These are phyloP conservation scores for Polyommatus iphigenia DNA, from an alignment of 2,888 invertebrate genomes.

Conservation along the genomic window DNA sequence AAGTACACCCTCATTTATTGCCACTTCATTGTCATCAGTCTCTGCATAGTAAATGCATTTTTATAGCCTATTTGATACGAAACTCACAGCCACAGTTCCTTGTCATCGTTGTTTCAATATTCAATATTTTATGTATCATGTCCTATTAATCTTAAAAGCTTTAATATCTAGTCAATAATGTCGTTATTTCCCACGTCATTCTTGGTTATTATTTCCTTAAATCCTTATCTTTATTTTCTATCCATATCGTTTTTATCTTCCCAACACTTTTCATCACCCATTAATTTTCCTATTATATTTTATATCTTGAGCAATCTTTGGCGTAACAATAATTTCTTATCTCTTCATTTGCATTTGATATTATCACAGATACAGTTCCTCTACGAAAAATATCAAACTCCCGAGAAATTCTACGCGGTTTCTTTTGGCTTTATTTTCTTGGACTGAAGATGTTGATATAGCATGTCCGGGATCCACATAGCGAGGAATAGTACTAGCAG, in stretches of 20 bases:
- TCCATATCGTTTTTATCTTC: not conserved
- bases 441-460: conserved; percentile 60
- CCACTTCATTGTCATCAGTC: conserved; percentile 17
- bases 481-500: conserved; percentile 76
- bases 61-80: conserved; percentile 7
- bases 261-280: not conserved
- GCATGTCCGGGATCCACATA: conserved; percentile 82
- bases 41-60: conserved; percentile 24
- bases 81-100: conserved; percentile 21
- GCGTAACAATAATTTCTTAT: not conserved
- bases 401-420: conserved; percentile 39
- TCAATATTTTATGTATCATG: not conserved
- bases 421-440: conserved; percentile 51
- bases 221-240: not conserved
- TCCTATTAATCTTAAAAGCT: not conserved
- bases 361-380: conserved; percentile 32
- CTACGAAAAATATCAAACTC: conserved; percentile 26
- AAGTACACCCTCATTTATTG: not conserved
- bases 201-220: not conserved
- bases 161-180: not conserved
- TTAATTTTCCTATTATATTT: not conserved
- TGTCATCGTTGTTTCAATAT: not conserved
- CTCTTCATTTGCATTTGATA: conserved; percentile 28
- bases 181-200: not conserved
- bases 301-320: not conserved